A percentile compares a stretch with the other conserved stretches of the same genome.
These are phyloP conservation scores for Arrhopalites spinosus DNA, from an alignment of 2,888 invertebrate species.

Conservation along the genomic window DNA sequence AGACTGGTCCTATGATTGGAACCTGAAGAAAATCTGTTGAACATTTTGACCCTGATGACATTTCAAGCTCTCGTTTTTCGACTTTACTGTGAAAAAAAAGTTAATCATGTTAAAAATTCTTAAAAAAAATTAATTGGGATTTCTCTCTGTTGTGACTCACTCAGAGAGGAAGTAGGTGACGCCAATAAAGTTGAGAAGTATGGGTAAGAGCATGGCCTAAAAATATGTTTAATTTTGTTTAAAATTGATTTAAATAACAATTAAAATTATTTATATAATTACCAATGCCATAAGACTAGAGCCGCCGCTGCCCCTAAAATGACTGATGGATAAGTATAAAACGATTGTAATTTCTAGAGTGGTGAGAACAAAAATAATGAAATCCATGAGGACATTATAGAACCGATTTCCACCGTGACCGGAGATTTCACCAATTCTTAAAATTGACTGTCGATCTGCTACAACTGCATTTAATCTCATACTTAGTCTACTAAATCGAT, in stretches of 20 bases:
- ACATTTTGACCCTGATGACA: constrained; percentile 37
- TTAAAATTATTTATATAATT: too few species aligned
- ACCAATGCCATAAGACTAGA: constrained; percentile 46
- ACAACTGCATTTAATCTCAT: not conserved
- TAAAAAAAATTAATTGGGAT: too few species aligned
- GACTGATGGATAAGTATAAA: constrained; percentile 43
- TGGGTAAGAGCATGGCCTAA: constrained; percentile 47
- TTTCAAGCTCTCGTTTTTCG: constrained; percentile 49
- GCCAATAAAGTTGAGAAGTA: constrained; percentile 53
- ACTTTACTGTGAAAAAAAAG: constrained; percentile 37
- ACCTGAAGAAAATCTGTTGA: constrained; percentile 52
- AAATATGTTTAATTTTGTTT: too few species aligned
- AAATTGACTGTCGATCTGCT: constrained; percentile 20
- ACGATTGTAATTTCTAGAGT: constrained; percentile 50
- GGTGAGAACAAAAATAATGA: constrained; percentile 45
- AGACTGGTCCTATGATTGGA: constrained; percentile 52
- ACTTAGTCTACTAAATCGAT: not conserved
- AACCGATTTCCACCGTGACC: constrained; percentile 30
- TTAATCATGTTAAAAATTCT: too few species aligned
- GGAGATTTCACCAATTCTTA: constrained; percentile 32
- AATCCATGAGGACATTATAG: constrained; percentile 43
- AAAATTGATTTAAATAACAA: too few species aligned
- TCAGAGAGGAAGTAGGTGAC: constrained; percentile 54
- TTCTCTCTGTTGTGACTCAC: constrained; percentile 44
- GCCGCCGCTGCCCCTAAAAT: constrained; percentile 35